Base-by-base conservation (phyloP, 2,888 invertebrate species). In the Temnothorax unifasciatus region DNA sequence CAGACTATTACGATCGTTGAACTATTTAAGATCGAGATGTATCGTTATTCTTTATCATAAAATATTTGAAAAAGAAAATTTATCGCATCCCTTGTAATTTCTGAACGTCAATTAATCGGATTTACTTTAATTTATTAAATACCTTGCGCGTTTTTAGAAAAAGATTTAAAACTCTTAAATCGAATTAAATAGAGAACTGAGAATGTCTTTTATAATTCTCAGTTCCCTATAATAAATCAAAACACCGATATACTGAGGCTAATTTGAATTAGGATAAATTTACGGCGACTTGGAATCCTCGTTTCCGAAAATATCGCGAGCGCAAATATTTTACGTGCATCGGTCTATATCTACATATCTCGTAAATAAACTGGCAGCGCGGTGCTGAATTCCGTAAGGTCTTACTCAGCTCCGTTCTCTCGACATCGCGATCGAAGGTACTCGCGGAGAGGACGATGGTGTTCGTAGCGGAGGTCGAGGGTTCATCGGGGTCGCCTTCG, bases 381-480 rank as follows among this genome's bases (percentile, higher is more conserved):
- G 21, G 18, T 13, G 18, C 13, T 79, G 59, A 73, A 71, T 61
- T 61, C 79, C 73, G 18, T 71, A 38, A 79, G 54, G 69, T 81
- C 79, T 81, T 71, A 81, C 79, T 81, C 79, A 47, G 57, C 47
- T 81, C 76, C 64, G 76, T 76, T 76, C 64, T 52, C 76, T 52
- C 71, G 18, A 29, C 47, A 69, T 79, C 83, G 68, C 61, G 81
- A 84, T 88, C 84, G 64, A 69, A 79, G 66, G 57, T 86, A 84
- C 84, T 86, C 86, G 85, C 57, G 61, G 76, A 64, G 77, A 57
- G 71, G 68, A 82, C 41, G 15, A 74, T 61, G 34, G 82, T 54
- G 59, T 79, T 79, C n/a, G 73, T 54, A 54, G 25, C 64, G 11
- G 88, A 86, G 21, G 88, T 83, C 76, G 90, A 86, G 82, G 89